These are phyloP conservation scores for Notothenia coriiceps DNA, from an alignment of 2,113 vertebrate genomes.

Conservation along the genomic window DNA sequence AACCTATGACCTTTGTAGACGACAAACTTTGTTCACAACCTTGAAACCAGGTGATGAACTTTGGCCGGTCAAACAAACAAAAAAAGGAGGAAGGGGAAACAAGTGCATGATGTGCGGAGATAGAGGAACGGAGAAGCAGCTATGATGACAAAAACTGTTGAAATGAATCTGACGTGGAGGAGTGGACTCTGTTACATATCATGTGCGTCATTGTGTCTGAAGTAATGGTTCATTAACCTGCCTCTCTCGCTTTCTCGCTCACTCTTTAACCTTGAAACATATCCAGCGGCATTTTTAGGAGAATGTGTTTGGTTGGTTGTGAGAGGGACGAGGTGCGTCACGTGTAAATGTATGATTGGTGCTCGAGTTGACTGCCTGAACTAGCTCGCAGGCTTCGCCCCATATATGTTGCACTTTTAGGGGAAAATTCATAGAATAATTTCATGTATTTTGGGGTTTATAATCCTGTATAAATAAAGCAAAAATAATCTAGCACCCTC, in stretches of 20 bases:
- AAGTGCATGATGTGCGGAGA: constrained; percentile 17
- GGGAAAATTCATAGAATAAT: too few species aligned
- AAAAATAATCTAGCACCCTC: too few species aligned
- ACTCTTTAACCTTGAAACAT: constrained; percentile 34
- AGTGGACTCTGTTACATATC: constrained; percentile 14
- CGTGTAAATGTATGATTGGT: too few species aligned
- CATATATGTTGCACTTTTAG: too few species aligned
- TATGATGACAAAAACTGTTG: neutral
- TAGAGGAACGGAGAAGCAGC: neutral
- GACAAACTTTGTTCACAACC: constrained; percentile 43
- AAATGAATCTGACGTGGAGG: neutral
- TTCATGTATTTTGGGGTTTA: too few species aligned
- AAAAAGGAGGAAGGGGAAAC: constrained; percentile 38
- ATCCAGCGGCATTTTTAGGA: neutral
- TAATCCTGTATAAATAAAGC: too few species aligned
- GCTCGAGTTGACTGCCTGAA: too few species aligned
- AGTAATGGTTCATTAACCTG: constrained; percentile 50
- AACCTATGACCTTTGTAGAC: constrained; percentile 43
- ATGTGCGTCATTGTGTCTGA: constrained; percentile 50
- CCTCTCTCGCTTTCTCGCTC: neutral
- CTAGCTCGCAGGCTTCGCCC: too few species aligned
- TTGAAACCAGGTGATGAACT: constrained; percentile 46
- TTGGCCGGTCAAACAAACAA: constrained; percentile 59
- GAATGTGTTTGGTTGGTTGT: too few species aligned
- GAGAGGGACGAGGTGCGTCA: too few species aligned